phyloP scores from a whole-genome alignment of 2,888 invertebrate genomes.

The Pollenia labialis region DNA sequence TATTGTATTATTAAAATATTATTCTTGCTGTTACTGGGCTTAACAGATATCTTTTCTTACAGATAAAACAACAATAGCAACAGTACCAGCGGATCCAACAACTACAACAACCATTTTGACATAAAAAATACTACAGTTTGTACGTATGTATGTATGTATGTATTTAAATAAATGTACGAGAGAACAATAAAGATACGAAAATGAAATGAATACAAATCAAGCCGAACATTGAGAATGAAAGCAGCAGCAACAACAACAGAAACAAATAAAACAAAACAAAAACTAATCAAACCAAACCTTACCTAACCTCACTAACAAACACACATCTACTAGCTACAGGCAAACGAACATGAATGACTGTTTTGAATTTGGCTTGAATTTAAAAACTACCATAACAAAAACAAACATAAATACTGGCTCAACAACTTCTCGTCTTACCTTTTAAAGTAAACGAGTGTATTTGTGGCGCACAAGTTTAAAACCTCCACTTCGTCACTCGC shows the following conservation, averaged over 20 bases:
- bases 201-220: slow-evolving; percentile 70
- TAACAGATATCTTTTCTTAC: slow-evolving; percentile 57
- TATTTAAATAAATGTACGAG: slow-evolving; percentile 25
- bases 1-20: slow-evolving; percentile 39
- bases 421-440: slow-evolving; percentile 80
- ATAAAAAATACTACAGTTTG: slow-evolving; percentile 18
- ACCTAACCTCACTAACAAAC: slow-evolving; percentile 50
- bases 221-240: slow-evolving; percentile 52
- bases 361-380: slow-evolving; percentile 65
- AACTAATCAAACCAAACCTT: slow-evolving; percentile 35
- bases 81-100: slow-evolving; percentile 1
- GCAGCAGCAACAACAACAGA: slow-evolving; percentile 40
- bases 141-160: background rate
- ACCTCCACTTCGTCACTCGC: slow-evolving; percentile 8
- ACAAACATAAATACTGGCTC: slow-evolving; percentile 78
- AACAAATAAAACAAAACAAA: background rate
- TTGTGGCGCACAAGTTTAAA: slow-evolving; percentile 18
- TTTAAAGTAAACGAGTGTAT: slow-evolving; percentile 68
- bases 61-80: slow-evolving; percentile 43
- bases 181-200: slow-evolving; percentile 61
- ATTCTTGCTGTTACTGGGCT: slow-evolving; percentile 31
- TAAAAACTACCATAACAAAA: slow-evolving; percentile 34
- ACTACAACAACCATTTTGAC: slow-evolving; percentile 39
- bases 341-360: slow-evolving; percentile 44
- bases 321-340: slow-evolving; percentile 9